These are phyloP conservation scores for Monochamus saltuarius DNA, from an alignment of 1,140 invertebrate species.

Conservation along the genomic window DNA sequence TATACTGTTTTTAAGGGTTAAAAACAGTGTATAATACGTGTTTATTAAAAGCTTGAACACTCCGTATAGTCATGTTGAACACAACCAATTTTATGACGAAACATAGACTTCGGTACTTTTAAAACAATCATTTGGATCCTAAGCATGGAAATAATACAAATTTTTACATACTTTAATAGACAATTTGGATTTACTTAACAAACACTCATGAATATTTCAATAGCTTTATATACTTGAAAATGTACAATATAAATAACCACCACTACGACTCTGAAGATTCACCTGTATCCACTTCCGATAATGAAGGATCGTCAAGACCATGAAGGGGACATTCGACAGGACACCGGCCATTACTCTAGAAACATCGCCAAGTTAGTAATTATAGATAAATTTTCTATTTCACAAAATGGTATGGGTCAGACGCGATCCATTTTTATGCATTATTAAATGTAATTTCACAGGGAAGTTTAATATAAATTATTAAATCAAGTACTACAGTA, in stretches of 20 bases:
- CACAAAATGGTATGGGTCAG: neutral
- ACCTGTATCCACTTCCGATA: slow-evolving; percentile 5
- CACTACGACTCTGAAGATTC: neutral
- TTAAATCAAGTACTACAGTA: too few species aligned
- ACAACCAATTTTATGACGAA: too few species aligned
- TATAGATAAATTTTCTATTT: neutral
- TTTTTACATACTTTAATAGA: neutral
- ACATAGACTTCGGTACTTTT: too few species aligned
- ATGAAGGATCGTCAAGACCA: slow-evolving; percentile 29
- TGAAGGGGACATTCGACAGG: slow-evolving; percentile 38
- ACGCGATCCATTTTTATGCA: neutral
- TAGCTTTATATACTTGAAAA: neutral
- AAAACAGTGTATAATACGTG: too few species aligned
- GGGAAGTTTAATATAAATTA: too few species aligned
- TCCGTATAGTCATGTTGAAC: too few species aligned
- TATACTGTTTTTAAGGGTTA: too few species aligned
- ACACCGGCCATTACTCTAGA: slow-evolving; percentile 40
- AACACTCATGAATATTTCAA: neutral
- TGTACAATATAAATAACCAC: slow-evolving; percentile 1
- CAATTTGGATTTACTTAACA: neutral
- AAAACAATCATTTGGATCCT: too few species aligned
- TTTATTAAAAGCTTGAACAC: too few species aligned
- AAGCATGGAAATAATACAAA: too few species aligned
- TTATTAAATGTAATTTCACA: too few species aligned
- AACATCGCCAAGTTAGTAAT: slow-evolving; percentile 9